Percentiles rank a stretch among this genome's conserved stretches.
These are phyloP conservation scores for Alloscopus bannaensis DNA, from an alignment of 2,888 invertebrate species.

Conservation along the genomic window DNA sequence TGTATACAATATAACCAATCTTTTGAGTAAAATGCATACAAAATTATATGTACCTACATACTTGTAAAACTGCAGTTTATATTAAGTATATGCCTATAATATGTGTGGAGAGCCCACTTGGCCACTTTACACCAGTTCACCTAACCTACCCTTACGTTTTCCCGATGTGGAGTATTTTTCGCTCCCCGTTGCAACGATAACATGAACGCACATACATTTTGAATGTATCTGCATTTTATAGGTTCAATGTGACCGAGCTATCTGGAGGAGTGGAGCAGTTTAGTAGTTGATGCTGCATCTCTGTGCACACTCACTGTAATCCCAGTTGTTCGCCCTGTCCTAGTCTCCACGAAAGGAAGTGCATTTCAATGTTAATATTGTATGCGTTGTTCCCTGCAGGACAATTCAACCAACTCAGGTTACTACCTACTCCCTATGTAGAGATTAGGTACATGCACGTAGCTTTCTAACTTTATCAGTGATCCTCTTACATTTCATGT, in stretches of 20 bases:
- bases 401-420: constrained; percentile 15
- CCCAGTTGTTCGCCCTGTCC: constrained; percentile 9
- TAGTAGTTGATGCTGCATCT: not conserved
- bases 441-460: not conserved
- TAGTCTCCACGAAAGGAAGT: constrained; percentile 18
- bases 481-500: too few species aligned
- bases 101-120: too few species aligned
- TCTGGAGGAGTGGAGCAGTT: not conserved
- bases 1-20: not conserved
- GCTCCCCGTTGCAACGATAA: not conserved
- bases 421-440: constrained; percentile 1
- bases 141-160: constrained; percentile 70
- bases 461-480: constrained; percentile 13
- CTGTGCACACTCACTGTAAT: constrained; percentile 6
- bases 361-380: too few species aligned
- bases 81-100: not conserved
- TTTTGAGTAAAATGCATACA: not conserved
- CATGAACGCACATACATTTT: not conserved
- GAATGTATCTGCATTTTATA: not conserved
- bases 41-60: not conserved
- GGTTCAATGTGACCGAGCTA: not conserved
- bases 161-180: constrained; percentile 26
- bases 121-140: too few species aligned
- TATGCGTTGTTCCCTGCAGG: constrained; percentile 4
- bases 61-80: not conserved